phyloP scores from a whole-genome alignment of 2,888 invertebrate genomes.

The Hypomecis atomaria region DNA sequence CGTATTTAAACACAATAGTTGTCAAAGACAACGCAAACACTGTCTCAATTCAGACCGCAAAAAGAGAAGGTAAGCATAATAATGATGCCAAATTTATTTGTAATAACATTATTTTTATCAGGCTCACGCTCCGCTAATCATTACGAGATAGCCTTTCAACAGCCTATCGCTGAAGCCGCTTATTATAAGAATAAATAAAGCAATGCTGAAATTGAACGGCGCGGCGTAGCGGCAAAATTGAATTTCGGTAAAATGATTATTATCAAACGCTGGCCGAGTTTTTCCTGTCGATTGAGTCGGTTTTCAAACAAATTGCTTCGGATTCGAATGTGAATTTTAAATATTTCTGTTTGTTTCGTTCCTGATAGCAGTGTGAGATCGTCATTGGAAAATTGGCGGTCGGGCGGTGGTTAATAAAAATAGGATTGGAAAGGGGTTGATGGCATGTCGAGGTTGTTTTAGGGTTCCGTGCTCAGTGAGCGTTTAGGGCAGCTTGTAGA shows the following conservation, averaged over 20 bases:
- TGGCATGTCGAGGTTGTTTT: conserved; percentile 57
- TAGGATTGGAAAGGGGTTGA: conserved; percentile 63
- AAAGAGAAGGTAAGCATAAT: background rate
- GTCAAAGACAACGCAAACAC: no score
- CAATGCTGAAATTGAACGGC: conserved; percentile 41
- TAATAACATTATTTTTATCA: conserved; percentile 22
- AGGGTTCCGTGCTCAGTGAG: no score
- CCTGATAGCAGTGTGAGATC: conserved; percentile 46
- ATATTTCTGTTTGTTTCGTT: conserved; percentile 47
- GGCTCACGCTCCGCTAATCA: conserved; percentile 35
- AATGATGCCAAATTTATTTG: conserved; percentile 9
- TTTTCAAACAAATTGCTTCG: conserved; percentile 53
- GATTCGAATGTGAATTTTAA: conserved; percentile 37
- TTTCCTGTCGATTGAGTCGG: conserved; percentile 50
- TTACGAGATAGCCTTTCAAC: conserved; percentile 38
- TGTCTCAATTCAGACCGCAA: no score
- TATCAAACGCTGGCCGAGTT: conserved; percentile 48
- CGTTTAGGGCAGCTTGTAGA: no score
- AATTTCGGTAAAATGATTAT: conserved; percentile 52
- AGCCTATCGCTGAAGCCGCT: conserved; percentile 35
- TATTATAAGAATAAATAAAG: conserved; percentile 44
- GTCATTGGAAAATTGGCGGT: conserved; percentile 52
- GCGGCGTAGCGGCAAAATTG: conserved; percentile 45
- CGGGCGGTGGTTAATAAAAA: conserved; percentile 60
- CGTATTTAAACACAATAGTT: no score